Percentiles rank a stretch among this genome's conserved stretches.
Evolutionary conservation across 1,140 invertebrate species (phyloP).

Genomic region (Apis mellifera): Amel_HAv3.1 CM009942.2:11400501-11401000

Average conservation of each 20-base stretch:
- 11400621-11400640: slow-evolving; percentile 44
- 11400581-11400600: slow-evolving; percentile 44
- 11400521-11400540: slow-evolving; percentile 74
- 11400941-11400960: too few relatives aligned
- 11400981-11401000: too few relatives aligned
- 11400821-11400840: not conserved
- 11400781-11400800: not conserved
- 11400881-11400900: not conserved
- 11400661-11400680: not conserved
- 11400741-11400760: not conserved
- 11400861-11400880: not conserved
- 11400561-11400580: slow-evolving; percentile 57
- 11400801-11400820: not conserved
- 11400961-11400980: too few relatives aligned
- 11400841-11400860: not conserved
- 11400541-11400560: slow-evolving; percentile 67
- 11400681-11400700: not conserved
- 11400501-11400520: slow-evolving; percentile 76
- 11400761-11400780: not conserved
- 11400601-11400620: slow-evolving; percentile 56
- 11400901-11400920: too few relatives aligned
- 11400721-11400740: slow-evolving; percentile 28
- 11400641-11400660: slow-evolving; percentile 51
- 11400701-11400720: not conserved
- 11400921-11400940: too few relatives aligned